Evolutionary conservation across 2,888 invertebrate species (phyloP).

Genomic region (Heliconius sara): DNA sequence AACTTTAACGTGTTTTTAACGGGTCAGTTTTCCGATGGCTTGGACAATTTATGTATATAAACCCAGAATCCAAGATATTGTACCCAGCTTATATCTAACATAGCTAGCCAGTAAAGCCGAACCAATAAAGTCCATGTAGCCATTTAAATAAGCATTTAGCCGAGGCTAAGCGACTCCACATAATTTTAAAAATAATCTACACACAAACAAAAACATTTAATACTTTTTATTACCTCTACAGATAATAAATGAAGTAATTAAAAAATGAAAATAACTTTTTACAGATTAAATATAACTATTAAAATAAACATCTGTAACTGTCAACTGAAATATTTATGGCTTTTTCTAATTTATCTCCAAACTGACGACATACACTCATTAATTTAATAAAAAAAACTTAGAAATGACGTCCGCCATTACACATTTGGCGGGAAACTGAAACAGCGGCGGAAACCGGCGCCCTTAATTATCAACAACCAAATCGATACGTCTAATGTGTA

Average conservation of each 20-base stretch:
- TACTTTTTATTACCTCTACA: neutral
- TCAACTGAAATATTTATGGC: conserved; percentile 26
- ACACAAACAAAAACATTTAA: conserved; percentile 4
- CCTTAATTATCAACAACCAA: conserved; percentile 62
- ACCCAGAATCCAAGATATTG: neutral
- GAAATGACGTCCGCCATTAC: conserved; percentile 45
- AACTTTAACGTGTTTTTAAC: neutral
- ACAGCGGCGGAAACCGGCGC: conserved; percentile 71
- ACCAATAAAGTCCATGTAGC: no score
- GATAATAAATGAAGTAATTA: conserved; percentile 11
- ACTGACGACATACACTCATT: conserved; percentile 27
- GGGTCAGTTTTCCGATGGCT: neutral
- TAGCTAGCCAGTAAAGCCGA: no score
- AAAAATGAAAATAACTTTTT: conserved; percentile 1
- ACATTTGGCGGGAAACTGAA: conserved; percentile 75
- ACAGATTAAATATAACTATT: conserved; percentile 22
- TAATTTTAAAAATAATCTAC: neutral
- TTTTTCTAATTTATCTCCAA: conserved; percentile 19
- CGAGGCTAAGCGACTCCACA: neutral
- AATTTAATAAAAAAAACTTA: conserved; percentile 33
- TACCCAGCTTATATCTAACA: no score
- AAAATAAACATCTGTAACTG: conserved; percentile 31
- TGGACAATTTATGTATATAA: no score
- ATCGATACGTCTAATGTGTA: conserved; percentile 38
- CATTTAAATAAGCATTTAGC: no score